Conservation (phyloP, 2,797 vertebrate genomes). For the Artibeus lituratus region DNA sequence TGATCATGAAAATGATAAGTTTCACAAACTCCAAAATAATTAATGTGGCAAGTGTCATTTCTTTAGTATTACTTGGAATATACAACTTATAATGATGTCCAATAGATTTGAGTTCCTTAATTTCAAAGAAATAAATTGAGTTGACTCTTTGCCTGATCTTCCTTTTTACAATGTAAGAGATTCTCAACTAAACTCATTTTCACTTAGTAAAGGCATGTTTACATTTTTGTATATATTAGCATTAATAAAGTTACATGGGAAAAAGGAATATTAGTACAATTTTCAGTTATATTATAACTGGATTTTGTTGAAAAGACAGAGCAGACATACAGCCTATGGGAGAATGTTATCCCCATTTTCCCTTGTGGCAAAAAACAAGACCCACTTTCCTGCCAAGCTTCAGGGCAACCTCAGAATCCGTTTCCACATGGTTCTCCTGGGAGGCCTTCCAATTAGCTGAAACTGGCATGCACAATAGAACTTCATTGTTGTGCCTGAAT, state of each 20-base stretch:
- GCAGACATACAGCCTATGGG: background rate
- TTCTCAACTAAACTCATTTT: background rate
- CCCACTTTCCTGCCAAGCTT: conserved; percentile 1
- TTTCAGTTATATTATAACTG: background rate
- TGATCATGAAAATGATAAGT: background rate
- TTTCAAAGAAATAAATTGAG: background rate
- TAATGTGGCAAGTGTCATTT: background rate
- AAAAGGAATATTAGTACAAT: background rate
- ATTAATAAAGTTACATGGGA: background rate
- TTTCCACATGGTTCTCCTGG: background rate
- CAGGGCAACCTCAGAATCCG: background rate
- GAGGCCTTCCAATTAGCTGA: background rate
- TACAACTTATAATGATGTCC: background rate
- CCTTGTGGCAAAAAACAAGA: background rate
- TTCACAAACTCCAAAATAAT: background rate
- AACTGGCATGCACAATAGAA: background rate
- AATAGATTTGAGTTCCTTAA: background rate
- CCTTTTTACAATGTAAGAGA: background rate
- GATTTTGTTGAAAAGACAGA: background rate
- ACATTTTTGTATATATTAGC: background rate
- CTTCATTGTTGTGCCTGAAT: background rate
- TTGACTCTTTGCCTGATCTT: background rate
- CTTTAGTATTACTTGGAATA: background rate
- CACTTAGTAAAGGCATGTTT: background rate
- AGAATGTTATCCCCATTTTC: background rate